Evolutionary conservation across 2,113 vertebrate genomes (phyloP).

Genomic region (Macaca fascicularis): DNA sequence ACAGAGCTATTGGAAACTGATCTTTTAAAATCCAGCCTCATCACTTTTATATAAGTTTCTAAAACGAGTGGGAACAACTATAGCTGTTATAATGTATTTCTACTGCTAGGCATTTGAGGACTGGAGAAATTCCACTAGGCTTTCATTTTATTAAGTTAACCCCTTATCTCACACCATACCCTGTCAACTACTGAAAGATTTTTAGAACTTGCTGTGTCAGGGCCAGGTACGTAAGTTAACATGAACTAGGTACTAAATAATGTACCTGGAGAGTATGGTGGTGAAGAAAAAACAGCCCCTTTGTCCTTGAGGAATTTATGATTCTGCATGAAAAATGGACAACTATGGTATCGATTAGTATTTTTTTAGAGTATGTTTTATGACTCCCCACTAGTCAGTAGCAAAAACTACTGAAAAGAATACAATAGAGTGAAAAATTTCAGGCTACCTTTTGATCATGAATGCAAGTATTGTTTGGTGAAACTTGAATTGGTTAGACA

Average conservation of each 20-base stretch:
- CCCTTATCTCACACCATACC: neutral
- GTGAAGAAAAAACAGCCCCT: neutral
- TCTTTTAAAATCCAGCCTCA: neutral
- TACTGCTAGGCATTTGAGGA: neutral
- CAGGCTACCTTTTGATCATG: neutral
- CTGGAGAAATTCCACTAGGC: neutral
- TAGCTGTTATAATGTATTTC: neutral
- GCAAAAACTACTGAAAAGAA: neutral
- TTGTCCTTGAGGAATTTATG: constrained; percentile 9
- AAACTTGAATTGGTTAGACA: neutral
- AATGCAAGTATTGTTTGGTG: neutral
- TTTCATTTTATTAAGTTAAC: neutral
- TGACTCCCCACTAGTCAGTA: constrained; percentile 11
- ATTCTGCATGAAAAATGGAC: neutral
- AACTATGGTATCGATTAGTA: neutral
- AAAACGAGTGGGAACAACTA: neutral
- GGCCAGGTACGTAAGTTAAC: neutral
- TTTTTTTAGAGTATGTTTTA: constrained; percentile 8
- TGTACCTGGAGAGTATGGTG: neutral
- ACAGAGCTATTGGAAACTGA: neutral
- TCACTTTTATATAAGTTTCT: neutral
- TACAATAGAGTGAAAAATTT: constrained; percentile 15
- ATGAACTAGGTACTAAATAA: neutral
- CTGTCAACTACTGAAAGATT: neutral
- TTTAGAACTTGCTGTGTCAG: neutral